Evolutionary conservation across 2,888 invertebrate species (phyloP), one percentile per base, ranked within the genome.

Genomic region (Caenorhabditis sp.): DNA sequence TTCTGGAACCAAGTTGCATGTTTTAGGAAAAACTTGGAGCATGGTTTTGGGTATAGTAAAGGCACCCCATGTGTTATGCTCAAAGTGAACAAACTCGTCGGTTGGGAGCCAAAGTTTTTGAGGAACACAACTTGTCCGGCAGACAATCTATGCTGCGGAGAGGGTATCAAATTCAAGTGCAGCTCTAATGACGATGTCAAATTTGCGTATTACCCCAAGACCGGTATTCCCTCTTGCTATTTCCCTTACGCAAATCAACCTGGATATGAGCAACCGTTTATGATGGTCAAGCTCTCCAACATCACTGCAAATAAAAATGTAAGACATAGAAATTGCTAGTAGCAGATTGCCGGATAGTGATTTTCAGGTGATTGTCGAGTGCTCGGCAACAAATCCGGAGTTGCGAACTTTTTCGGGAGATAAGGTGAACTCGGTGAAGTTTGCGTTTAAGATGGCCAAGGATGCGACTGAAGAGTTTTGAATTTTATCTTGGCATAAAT

Each of bases 61-160:
- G 75, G 65, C 14, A 64, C 67, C 25, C 77, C 77, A 5, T 77
- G 77, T 59, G 62, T 77, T 12, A 73, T 77, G 67, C 21, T 77
- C 43, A 70, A 68, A 56, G 38, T 77, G 20, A 75, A 74, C 63
- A 77, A 77, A 31, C 63, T 69, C 20, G 53, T 74, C 25, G 69
- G 73, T 66, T 74, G 73, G 69, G 43, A 49, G 14, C 73, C 69
- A 1, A 52, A 58, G 1, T 59, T 65, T 38, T 17, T 59, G 23
- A 71, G 53, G 38, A 7, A 50, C 26, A 62, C 59, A 3, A 23
- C 54, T 1, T 64, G 67, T 25, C n/a, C 52, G 1, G 12, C 4
- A 5, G 43, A 52, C 12, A 26, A 63, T 49, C 49, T 57, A 26
- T 73, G 73, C n/a, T 68, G 73, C 27, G 73, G 73, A 26, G 17